Conservation (phyloP, 2,797 vertebrate genomes). For the Lithobates sylvaticus region DNA sequence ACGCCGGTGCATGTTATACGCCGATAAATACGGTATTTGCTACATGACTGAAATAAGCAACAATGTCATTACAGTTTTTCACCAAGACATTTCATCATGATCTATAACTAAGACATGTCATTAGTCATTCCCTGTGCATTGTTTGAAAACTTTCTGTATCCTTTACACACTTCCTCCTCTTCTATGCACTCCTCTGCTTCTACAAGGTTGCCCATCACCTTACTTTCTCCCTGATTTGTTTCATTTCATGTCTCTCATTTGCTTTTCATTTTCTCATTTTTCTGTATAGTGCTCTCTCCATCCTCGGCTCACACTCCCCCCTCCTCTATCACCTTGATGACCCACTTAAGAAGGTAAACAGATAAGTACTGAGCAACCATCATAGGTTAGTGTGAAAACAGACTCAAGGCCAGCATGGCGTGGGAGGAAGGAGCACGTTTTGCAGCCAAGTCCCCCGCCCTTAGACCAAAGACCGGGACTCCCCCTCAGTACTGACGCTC, state of each 20-base stretch:
- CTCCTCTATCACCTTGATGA: neutral
- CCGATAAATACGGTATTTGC: no score
- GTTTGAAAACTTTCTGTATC: neutral
- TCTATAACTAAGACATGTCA: no score
- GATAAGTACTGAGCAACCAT: constrained; percentile 8
- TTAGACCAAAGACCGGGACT: constrained; percentile 19
- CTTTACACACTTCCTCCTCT: neutral
- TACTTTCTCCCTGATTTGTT: neutral
- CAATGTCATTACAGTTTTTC: no score
- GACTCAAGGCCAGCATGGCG: constrained; percentile 4
- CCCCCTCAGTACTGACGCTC: neutral
- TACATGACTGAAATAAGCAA: no score
- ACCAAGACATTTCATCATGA: no score
- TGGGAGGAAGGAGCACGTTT: neutral
- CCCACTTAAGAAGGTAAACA: constrained; percentile 25
- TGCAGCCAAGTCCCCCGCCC: neutral
- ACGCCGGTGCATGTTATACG: no score
- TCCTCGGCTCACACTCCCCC: neutral
- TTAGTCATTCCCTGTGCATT: neutral
- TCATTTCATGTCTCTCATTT: neutral
- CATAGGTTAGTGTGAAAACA: constrained; percentile 9
- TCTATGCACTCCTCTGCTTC: neutral
- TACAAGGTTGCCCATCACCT: neutral
- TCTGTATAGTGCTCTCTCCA: neutral
- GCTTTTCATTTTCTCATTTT: neutral